Percentiles rank a stretch among this genome's conserved stretches.
phyloP scores from a whole-genome alignment of 1,140 invertebrate species.

The Hormaphis cornu region DNA sequence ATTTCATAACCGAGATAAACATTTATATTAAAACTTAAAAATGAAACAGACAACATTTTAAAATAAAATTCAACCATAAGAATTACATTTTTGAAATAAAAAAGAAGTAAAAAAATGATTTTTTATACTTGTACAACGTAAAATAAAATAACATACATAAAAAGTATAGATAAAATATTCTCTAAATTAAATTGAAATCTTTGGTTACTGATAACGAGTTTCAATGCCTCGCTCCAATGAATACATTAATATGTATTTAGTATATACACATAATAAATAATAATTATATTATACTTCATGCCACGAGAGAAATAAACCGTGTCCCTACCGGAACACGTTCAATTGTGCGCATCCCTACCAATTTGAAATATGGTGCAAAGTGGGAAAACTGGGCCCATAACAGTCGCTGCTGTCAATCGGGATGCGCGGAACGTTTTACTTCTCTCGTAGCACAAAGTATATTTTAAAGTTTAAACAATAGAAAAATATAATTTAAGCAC shows the following conservation, averaged over 20 bases:
- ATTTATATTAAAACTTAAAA: not conserved
- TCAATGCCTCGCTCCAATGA: too few relatives aligned
- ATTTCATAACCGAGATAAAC: not conserved
- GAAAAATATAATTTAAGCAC: conserved; percentile 7
- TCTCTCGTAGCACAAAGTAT: not conserved
- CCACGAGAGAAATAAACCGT: too few relatives aligned
- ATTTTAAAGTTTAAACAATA: too few relatives aligned
- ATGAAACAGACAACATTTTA: not conserved
- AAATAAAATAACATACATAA: not conserved
- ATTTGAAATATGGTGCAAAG: too few relatives aligned
- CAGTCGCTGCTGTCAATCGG: too few relatives aligned
- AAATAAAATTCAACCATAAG: not conserved
- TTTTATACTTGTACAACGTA: not conserved
- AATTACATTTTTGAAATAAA: not conserved
- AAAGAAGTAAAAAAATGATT: not conserved
- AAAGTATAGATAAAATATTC: not conserved
- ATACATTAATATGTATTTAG: too few relatives aligned
- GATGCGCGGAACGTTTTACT: not conserved
- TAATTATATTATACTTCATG: too few relatives aligned
- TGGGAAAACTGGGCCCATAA: too few relatives aligned
- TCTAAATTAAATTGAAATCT: conserved; percentile 8
- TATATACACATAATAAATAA: too few relatives aligned
- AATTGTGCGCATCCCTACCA: too few relatives aligned
- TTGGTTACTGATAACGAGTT: conserved; percentile 5
- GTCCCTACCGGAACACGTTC: too few relatives aligned